Base-by-base conservation (phyloP, 2,797 vertebrate species). In the Odontamblyopus rebecca region DNA sequence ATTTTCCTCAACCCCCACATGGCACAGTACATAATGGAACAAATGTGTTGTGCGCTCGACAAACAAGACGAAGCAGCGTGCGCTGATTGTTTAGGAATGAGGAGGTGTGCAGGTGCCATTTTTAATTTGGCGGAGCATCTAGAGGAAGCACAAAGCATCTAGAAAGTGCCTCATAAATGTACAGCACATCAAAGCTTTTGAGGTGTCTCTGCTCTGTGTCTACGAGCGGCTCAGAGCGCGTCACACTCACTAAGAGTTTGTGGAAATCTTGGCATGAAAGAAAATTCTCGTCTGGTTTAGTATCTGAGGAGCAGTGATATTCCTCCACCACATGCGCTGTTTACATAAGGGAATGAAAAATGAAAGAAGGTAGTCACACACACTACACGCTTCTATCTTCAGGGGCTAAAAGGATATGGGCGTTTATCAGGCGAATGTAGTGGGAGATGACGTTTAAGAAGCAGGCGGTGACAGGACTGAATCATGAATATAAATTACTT, bases 161-260 rank as follows among this genome's bases (percentile, higher is more conserved):
- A 89, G 89, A 92, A 85, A 90, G 85, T 85, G 81, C 86, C 84
- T 89, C 80, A 88, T 88, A 89, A 87, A 92, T 86, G 82, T 70
- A 67, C 70, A 67, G 74, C 61, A 88, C 92, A 91, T 94, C 92
- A 94, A 94, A 94, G 89, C 70, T 88, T 85, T 86, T 85, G 85
- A 87, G 89, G 85, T 88, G 92, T 88, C 87, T 89, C 79, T 73
- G 67, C 61, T 67, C 80, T 77, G 71, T 85, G 86, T 86, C 83
- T 87, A 79, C 64, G 59, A 76, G 75, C 68, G 60, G 16, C 68
- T 35, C 70, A 65, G 66, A 76, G 86, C 61, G 75, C 82, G 83
- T 90, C 89, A 88, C 75, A 88, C 87, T 81, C 15, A 63, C 59
- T 87, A 73, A 62, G 77, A 79, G 83, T 85, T 89, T 88, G 85